Conservation (phyloP, 1,140 invertebrate genomes). For the Pseudomyrmex dendroicus region DNA sequence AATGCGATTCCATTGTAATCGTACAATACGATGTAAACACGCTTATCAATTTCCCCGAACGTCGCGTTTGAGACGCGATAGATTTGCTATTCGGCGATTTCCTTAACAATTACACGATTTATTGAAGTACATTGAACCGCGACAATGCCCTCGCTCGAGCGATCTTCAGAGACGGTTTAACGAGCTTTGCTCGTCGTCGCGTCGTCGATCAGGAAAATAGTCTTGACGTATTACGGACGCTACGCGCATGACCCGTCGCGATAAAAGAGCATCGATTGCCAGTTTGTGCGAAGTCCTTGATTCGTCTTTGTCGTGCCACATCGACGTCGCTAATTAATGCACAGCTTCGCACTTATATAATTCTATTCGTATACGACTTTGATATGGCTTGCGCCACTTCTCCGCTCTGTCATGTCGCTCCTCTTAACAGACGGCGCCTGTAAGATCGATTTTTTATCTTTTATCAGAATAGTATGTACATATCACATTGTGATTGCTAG, state of each 20-base stretch:
- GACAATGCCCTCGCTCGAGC: conserved; percentile 8
- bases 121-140: conserved; percentile 34
- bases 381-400: neutral
- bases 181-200: neutral
- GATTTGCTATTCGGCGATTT: conserved; percentile 21
- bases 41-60: conserved; percentile 11
- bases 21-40: neutral
- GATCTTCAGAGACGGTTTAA: conserved; percentile 1
- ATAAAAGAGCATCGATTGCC: conserved; percentile 50
- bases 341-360: neutral
- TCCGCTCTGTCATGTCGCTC: neutral
- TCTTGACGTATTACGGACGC: neutral
- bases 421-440: neutral
- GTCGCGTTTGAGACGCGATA: neutral
- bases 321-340: conserved; percentile 30
- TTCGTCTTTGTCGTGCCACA: neutral
- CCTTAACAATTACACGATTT: conserved; percentile 42
- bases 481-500: too few relatives aligned
- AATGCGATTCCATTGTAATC: neutral
- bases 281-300: conserved; percentile 30
- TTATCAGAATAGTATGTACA: neutral
- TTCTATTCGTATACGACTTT: conserved; percentile 7
- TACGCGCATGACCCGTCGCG: conserved; percentile 24
- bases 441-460: conserved; percentile 13
- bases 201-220: conserved; percentile 2